phyloP scores from a whole-genome alignment of 2,113 vertebrate species.

The Calyptommatus sinebrachiatus region DNA sequence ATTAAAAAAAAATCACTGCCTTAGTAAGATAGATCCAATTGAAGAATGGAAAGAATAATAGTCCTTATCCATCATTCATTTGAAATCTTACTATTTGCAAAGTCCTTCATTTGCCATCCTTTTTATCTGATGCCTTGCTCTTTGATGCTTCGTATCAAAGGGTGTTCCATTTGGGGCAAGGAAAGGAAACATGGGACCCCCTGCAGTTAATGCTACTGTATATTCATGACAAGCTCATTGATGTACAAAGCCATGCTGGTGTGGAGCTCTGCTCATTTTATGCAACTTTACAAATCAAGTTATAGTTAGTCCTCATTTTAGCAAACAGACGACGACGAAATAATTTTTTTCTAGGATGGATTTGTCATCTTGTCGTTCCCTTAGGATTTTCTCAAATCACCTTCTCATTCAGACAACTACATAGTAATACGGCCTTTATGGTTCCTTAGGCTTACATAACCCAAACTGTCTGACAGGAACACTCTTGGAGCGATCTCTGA shows the following conservation, averaged over 20 bases:
- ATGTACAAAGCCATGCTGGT: constrained; percentile 33
- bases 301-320: constrained; percentile 39
- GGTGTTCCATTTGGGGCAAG: constrained; percentile 24
- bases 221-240: constrained; percentile 24
- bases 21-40: constrained; percentile 45
- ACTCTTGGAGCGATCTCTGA: background rate
- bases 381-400: constrained; percentile 10
- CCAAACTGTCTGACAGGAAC: background rate
- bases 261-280: constrained; percentile 29
- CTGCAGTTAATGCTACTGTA: constrained; percentile 29
- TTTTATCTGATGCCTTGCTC: constrained; percentile 40
- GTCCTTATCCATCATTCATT: constrained; percentile 43
- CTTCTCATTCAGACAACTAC: constrained; percentile 12
- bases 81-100: constrained; percentile 46
- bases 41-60: constrained; percentile 49
- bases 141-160: constrained; percentile 29
- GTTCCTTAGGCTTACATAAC: background rate
- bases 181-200: constrained; percentile 29
- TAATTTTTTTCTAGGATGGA: constrained; percentile 16
- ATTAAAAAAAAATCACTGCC: constrained; percentile 48
- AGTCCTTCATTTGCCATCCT: constrained; percentile 35
- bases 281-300: constrained; percentile 35
- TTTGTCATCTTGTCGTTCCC: constrained; percentile 35
- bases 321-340: constrained; percentile 29
- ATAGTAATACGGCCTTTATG: background rate